Base-by-base conservation (phyloP, 2,888 invertebrate species). In the Syritta pipiens region DNA sequence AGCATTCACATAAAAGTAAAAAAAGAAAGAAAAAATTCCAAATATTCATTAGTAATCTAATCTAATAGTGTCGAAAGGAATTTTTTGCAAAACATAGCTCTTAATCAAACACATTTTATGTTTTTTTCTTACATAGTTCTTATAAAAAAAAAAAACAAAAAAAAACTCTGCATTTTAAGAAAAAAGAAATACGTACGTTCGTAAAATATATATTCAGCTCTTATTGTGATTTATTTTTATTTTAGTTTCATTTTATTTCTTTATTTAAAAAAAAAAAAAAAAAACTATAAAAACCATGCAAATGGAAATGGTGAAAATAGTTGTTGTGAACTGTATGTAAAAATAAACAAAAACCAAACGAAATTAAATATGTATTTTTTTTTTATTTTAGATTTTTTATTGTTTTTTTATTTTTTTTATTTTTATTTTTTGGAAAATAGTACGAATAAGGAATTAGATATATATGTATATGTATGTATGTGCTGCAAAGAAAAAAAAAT, bases 191-290 rank as follows among this genome's bases (percentile, higher is more conserved):
- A 14, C 3, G 40, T 37, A 44, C 37, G 1, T 40, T 37, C 67
- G 30, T 60, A 60, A 14, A 14, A 35, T 9, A 1, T 35, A 35
- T 35, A 67, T 57, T 62, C 67, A 72, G 79, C 72, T 74, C 67
- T 79, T 63, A 72, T 79, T 79, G 79, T 79, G 79, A 79, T 79
- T 79, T 68, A 55, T 57, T 37, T 67, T 68, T 74, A 62, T 51
- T 67, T 60, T 72, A 72, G 42, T 57, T 59, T 9, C n/a, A 28
- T 26, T 72, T 51, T n/a, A n/a, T n/a, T n/a, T n/a, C n/a, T n/a
- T 67, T 28, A 44, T 22, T 53, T 28, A 35, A 37, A 57, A 7
- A 37, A n/a, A 4, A n/a, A n/a, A n/a, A n/a, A n/a, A n/a, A n/a
- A n/a, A n/a, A n/a, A n/a, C n/a, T n/a, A n/a, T n/a, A n/a, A n/a